A percentile compares a stretch with the other conserved stretches of the same genome.
phyloP scores from a whole-genome alignment of 1,140 invertebrate genomes.

The Aphis gossypii region DNA sequence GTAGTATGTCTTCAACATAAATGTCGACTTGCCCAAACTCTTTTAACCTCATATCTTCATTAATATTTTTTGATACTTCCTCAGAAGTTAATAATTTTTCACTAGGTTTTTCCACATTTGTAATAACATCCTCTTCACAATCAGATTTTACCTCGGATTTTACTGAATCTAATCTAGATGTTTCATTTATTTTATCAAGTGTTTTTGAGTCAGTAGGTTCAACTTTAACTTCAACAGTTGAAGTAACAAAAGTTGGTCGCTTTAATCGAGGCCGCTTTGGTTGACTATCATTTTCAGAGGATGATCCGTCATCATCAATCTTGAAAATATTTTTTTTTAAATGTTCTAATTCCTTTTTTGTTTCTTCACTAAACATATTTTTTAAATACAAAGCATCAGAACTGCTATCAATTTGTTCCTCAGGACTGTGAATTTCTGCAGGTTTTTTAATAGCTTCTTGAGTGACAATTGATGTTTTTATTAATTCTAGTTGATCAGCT shows the following conservation, averaged over 20 bases:
- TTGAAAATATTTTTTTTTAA: slow-evolving; percentile 55
- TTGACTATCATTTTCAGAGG: slow-evolving; percentile 55
- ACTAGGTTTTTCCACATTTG: not conserved
- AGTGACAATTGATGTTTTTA: not conserved
- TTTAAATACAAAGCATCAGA: slow-evolving; percentile 10
- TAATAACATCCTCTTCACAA: not conserved
- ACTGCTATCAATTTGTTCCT: slow-evolving; percentile 2
- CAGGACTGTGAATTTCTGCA: not conserved
- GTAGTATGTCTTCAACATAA: not conserved
- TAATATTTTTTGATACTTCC: no score
- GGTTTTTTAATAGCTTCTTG: not conserved
- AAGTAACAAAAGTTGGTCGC: slow-evolving; percentile 39
- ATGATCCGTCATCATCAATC: slow-evolving; percentile 55
- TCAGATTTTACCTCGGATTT: not conserved
- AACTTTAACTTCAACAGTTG: slow-evolving; percentile 30
- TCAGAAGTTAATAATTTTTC: not conserved
- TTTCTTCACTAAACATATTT: slow-evolving; percentile 50
- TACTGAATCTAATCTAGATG: not conserved
- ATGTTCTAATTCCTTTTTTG: slow-evolving; percentile 50
- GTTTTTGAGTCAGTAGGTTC: not conserved
- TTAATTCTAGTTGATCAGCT: not conserved
- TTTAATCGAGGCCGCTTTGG: slow-evolving; percentile 46
- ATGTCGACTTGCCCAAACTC: not conserved
- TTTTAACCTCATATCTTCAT: not conserved
- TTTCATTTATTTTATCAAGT: slow-evolving; percentile 16